phyloP scores from a whole-genome alignment of 2,888 invertebrate species.

The Andrena camellia region DNA sequence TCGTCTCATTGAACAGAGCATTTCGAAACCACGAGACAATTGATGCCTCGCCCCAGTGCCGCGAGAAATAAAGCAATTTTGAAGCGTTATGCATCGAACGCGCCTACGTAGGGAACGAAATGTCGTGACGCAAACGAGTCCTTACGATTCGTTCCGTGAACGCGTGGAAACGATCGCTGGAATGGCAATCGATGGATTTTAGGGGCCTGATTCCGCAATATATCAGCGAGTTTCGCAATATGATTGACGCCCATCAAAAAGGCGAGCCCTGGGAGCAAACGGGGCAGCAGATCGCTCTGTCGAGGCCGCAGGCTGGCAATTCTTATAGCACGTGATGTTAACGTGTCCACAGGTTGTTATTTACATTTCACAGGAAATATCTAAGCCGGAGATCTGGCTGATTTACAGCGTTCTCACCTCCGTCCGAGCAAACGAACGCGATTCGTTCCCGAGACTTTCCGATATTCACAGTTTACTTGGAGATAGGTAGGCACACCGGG shows the following conservation, averaged over 20 bases:
- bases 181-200: neutral
- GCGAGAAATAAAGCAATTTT: constrained; percentile 44
- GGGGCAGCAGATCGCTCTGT: neutral
- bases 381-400: neutral
- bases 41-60: constrained; percentile 24
- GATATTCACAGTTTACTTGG: neutral
- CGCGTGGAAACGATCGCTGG: constrained; percentile 4
- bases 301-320: neutral
- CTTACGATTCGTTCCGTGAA: neutral
- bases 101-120: neutral
- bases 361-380: constrained; percentile 1
- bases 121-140: constrained; percentile 6
- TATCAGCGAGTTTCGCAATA: constrained; percentile 6
- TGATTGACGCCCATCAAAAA: neutral
- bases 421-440: neutral
- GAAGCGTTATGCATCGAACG: constrained; percentile 17
- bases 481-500: neutral
- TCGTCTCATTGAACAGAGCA: neutral
- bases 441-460: neutral
- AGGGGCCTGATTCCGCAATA: neutral
- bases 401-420: neutral
- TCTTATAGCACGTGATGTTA: constrained; percentile 4
- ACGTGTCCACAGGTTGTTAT: neutral
- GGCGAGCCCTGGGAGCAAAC: neutral
- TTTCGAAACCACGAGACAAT: constrained; percentile 32